A percentile compares a stretch with the other conserved stretches of the same genome.
Conservation (phyloP, 2,888 invertebrate species). For the Pristionchus maxplancki region DNA sequence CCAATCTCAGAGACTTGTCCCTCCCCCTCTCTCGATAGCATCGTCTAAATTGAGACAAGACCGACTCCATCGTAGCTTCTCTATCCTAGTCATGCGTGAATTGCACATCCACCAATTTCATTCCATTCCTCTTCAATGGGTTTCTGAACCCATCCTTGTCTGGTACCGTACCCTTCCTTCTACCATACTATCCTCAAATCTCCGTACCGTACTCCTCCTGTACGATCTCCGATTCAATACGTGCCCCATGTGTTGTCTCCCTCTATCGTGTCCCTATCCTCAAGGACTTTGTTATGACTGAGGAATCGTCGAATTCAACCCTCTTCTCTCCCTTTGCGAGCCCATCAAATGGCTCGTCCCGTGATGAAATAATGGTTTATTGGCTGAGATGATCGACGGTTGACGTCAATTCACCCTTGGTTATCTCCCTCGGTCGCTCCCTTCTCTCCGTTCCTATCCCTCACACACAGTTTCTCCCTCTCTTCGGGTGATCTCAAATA, state of each 20-base stretch:
- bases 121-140: background rate
- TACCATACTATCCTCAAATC: background rate
- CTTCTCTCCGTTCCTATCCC: slow-evolving; percentile 4
- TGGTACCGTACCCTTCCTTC: background rate
- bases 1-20: background rate
- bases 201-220: background rate
- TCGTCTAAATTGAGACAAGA: background rate
- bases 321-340: background rate
- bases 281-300: slow-evolving; percentile 36
- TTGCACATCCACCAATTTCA: slow-evolving; percentile 4
- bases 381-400: slow-evolving; percentile 16
- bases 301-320: background rate
- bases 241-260: background rate
- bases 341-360: background rate
- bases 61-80: slow-evolving; percentile 7
- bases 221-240: background rate
- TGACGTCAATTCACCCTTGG: slow-evolving; percentile 30
- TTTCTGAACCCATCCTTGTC: background rate
- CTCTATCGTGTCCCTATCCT: background rate
- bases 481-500: slow-evolving; percentile 31
- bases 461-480: background rate
- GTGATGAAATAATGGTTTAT: slow-evolving; percentile 33
- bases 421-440: background rate
- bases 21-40: background rate
- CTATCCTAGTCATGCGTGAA: slow-evolving; percentile 10